These are phyloP conservation scores for Abrostola tripartita DNA, from an alignment of 2,888 invertebrate species.

Conservation along the genomic window DNA sequence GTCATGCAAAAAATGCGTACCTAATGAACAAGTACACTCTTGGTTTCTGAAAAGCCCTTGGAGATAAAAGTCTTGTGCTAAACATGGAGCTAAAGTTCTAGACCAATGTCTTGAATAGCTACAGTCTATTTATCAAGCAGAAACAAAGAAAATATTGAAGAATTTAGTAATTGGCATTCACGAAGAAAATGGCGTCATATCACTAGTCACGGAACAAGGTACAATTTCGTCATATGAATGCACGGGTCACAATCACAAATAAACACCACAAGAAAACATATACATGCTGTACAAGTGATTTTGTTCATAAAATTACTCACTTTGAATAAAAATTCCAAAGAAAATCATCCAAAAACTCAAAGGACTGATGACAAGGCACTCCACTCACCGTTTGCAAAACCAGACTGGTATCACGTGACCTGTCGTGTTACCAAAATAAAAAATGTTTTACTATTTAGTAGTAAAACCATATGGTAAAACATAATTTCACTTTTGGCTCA, in stretches of 20 bases:
- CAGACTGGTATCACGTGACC: constrained; percentile 79
- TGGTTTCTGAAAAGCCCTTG: constrained; percentile 52
- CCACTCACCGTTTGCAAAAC: constrained; percentile 89
- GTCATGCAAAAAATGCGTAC: constrained; percentile 83
- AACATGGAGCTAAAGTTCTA: constrained; percentile 56
- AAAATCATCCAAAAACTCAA: constrained; percentile 88
- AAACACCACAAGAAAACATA: constrained; percentile 72
- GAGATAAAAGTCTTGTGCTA: constrained; percentile 50
- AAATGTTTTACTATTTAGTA: constrained; percentile 35
- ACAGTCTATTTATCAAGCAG: constrained; percentile 51
- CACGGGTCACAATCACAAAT: constrained; percentile 76
- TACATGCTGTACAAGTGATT: constrained; percentile 73
- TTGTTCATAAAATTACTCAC: constrained; percentile 83
- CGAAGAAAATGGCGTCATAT: constrained; percentile 89
- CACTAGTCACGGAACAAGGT: constrained; percentile 88
- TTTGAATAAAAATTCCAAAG: constrained; percentile 88
- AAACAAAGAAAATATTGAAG: constrained; percentile 83
- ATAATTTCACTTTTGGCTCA: too few species aligned
- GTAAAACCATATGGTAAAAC: too few species aligned
- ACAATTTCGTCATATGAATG: constrained; percentile 84
- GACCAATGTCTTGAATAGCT: constrained; percentile 47
- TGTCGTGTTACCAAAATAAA: constrained; percentile 59
- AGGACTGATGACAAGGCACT: constrained; percentile 89
- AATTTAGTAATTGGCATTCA: constrained; percentile 88
- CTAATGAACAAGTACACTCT: constrained; percentile 58